These are phyloP conservation scores for Malurus elegans DNA, from an alignment of 2,113 vertebrate species.

Conservation along the genomic window DNA sequence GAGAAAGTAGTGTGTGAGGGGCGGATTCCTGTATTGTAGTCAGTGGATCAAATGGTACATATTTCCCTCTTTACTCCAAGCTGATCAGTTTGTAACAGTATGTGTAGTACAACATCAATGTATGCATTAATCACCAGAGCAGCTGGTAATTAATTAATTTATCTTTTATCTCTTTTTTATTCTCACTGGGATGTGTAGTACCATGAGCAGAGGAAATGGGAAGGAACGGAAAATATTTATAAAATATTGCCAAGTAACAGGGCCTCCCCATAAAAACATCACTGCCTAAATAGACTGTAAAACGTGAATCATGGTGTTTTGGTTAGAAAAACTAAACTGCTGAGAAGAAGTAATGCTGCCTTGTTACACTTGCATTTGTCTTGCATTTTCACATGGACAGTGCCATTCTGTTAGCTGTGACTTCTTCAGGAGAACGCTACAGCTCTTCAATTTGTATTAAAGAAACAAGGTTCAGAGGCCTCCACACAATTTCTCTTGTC, in stretches of 20 bases:
- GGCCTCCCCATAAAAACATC: not conserved
- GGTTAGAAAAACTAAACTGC: not conserved
- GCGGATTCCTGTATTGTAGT: not conserved
- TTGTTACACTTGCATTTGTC: not conserved
- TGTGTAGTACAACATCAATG: not conserved
- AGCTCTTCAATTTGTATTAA: not conserved
- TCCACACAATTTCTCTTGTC: not conserved
- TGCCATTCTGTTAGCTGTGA: not conserved
- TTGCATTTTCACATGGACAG: not conserved
- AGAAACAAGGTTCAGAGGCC: not conserved
- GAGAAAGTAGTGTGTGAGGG: not conserved
- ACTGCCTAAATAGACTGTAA: not conserved
- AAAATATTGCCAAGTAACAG: not conserved
- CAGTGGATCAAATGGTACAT: not conserved
- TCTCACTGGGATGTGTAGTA: not conserved
- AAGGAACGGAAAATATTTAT: constrained; percentile 36
- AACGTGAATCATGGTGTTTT: not conserved
- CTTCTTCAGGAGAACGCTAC: not conserved
- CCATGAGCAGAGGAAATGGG: constrained; percentile 1
- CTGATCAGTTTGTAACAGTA: not conserved
- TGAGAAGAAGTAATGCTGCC: not conserved
- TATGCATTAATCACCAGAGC: constrained; percentile 25
- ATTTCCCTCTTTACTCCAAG: not conserved
- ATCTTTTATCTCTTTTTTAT: not conserved
- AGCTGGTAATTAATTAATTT: constrained; percentile 35